phyloP scores from a whole-genome alignment of 2,797 vertebrate species.

The Glossophaga mutica region DNA sequence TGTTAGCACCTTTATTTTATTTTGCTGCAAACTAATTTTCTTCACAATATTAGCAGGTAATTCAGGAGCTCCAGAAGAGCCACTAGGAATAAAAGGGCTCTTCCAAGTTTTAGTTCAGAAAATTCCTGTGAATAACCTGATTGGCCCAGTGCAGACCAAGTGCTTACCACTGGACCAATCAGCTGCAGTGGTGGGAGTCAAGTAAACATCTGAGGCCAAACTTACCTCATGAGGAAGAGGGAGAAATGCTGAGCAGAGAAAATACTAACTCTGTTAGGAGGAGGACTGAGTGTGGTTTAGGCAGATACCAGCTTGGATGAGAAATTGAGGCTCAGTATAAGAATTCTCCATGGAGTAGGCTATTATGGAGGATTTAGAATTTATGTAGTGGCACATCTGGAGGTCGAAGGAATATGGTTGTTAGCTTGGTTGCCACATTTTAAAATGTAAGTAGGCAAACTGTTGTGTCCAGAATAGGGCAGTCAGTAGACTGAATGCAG shows the following conservation, averaged over 20 bases:
- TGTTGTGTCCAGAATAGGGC: neutral
- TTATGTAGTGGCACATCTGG: neutral
- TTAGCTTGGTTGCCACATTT: neutral
- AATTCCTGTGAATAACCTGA: neutral
- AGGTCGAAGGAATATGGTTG: neutral
- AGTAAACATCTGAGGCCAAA: neutral
- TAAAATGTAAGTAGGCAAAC: neutral
- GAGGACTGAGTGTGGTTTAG: neutral
- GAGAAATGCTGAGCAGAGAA: neutral
- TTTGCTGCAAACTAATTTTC: neutral
- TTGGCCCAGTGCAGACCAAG: neutral
- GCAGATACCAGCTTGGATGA: neutral
- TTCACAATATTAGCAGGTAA: neutral
- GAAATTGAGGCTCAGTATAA: neutral
- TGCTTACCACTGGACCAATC: neutral
- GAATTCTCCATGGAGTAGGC: neutral
- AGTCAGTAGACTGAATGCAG: neutral
- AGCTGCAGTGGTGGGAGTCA: neutral
- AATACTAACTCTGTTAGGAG: neutral
- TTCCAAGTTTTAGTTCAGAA: neutral
- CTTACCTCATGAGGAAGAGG: neutral
- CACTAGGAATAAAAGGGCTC: neutral
- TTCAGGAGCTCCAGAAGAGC: neutral
- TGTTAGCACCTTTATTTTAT: neutral
- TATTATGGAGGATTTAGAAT: neutral